These are phyloP conservation scores for Zingel zingel DNA, from an alignment of 2,113 vertebrate species.

Conservation along the genomic window DNA sequence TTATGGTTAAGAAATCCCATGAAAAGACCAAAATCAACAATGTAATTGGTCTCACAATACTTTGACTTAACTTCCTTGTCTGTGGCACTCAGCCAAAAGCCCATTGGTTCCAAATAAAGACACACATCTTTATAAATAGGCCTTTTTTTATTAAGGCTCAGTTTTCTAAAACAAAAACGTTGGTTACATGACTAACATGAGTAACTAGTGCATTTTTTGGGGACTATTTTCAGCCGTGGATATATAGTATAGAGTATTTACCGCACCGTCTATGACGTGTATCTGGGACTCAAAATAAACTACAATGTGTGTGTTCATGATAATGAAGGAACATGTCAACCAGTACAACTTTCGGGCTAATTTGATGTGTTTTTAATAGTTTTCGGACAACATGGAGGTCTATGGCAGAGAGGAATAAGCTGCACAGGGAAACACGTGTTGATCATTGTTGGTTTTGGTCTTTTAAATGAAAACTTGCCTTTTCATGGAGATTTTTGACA, in stretches of 20 bases:
- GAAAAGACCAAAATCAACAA: background rate
- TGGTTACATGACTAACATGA: background rate
- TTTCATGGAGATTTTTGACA: background rate
- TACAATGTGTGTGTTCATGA: background rate
- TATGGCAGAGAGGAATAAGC: no score
- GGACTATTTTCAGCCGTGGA: background rate
- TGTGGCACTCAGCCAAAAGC: background rate
- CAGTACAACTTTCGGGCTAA: background rate
- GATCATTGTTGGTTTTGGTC: background rate
- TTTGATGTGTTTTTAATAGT: background rate
- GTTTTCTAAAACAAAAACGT: background rate
- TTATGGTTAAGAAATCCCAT: background rate
- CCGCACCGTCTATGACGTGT: background rate
- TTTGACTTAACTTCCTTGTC: background rate
- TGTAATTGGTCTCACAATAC: background rate
- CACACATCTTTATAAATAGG: background rate
- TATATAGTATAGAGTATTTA: background rate
- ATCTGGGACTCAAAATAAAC: background rate
- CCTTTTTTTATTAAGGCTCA: no score
- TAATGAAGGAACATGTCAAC: background rate
- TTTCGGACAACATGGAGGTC: no score
- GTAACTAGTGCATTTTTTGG: background rate
- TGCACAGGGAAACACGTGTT: no score
- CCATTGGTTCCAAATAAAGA: background rate
- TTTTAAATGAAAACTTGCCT: background rate